These are phyloP conservation scores for Megaceryle torquata DNA, from an alignment of 2,113 vertebrate species.

Conservation along the genomic window DNA sequence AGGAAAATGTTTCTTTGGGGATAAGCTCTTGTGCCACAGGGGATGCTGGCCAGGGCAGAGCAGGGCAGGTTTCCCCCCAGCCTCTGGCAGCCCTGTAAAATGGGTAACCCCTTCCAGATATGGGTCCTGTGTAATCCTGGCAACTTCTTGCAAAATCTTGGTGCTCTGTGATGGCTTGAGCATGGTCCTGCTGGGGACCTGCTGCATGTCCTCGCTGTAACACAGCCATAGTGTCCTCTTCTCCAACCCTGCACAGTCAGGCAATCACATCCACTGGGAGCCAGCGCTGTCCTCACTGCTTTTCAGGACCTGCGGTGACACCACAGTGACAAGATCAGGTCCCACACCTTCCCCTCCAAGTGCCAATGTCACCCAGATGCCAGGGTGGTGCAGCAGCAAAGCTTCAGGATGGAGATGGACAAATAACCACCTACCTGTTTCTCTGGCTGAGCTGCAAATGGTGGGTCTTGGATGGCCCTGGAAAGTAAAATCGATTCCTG, in stretches of 20 bases:
- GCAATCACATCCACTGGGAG: neutral
- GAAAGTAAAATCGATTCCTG: neutral
- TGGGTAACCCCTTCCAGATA: neutral
- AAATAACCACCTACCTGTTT: neutral
- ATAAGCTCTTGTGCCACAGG: neutral
- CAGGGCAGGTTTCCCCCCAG: neutral
- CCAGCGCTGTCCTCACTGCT: neutral
- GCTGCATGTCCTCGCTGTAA: neutral
- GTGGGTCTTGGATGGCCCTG: neutral
- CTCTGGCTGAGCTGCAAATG: neutral
- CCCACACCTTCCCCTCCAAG: neutral
- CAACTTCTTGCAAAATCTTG: neutral
- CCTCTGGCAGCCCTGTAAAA: fast-evolving
- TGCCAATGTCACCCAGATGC: fast-evolving
- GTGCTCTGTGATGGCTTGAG: neutral
- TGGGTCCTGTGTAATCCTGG: neutral
- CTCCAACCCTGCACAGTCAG: neutral
- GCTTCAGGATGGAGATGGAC: neutral
- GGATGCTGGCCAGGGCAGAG: neutral
- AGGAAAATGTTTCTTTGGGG: neutral
- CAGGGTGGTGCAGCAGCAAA: neutral
- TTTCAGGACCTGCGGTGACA: fast-evolving
- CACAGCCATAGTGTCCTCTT: fast-evolving
- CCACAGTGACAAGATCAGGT: neutral
- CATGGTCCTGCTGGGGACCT: neutral